A percentile compares a stretch with the other conserved stretches of the same genome.
These are phyloP conservation scores for Neocrepidodera transversa DNA, from an alignment of 2,888 invertebrate genomes.

Conservation along the genomic window DNA sequence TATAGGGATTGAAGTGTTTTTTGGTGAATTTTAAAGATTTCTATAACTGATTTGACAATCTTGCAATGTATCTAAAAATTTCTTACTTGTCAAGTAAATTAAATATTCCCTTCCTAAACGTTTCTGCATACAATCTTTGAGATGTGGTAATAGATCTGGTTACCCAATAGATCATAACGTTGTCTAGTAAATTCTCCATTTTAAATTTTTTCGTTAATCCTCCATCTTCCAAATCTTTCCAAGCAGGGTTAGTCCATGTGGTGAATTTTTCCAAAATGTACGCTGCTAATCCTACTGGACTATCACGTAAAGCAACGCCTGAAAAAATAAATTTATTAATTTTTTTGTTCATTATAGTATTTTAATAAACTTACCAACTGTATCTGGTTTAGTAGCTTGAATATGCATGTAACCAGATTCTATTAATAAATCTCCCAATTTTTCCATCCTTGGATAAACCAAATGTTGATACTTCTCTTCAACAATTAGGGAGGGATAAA, in stretches of 20 bases:
- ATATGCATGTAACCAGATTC: conserved; percentile 75
- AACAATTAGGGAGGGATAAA: conserved; percentile 56
- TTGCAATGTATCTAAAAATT: too few species aligned
- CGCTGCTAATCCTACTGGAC: conserved; percentile 85
- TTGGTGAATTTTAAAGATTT: too few species aligned
- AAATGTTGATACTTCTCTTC: conserved; percentile 61
- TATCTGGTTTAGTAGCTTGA: conserved; percentile 90
- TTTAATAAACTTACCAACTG: conserved; percentile 68
- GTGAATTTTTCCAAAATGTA: conserved; percentile 92
- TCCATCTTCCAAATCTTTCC: conserved; percentile 67
- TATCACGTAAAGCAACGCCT: conserved; percentile 75
- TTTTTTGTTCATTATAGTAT: background rate
- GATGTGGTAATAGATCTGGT: conserved; percentile 77
- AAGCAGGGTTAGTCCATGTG: conserved; percentile 70
- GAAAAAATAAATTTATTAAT: too few species aligned
- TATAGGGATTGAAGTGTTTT: too few species aligned
- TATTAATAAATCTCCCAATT: conserved; percentile 57
- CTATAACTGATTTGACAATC: too few species aligned
- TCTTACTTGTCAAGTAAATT: conserved; percentile 17
- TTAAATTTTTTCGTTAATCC: conserved; percentile 71
- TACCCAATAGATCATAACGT: conserved; percentile 85
- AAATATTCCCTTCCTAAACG: conserved; percentile 52
- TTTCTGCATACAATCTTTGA: conserved; percentile 77
- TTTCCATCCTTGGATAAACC: conserved; percentile 64
- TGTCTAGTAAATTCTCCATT: conserved; percentile 77